A percentile compares a stretch with the other conserved stretches of the same genome.
Evolutionary conservation across 2,797 vertebrate species (phyloP).

Genomic region (Oreonectes daqikongensis): DNA sequence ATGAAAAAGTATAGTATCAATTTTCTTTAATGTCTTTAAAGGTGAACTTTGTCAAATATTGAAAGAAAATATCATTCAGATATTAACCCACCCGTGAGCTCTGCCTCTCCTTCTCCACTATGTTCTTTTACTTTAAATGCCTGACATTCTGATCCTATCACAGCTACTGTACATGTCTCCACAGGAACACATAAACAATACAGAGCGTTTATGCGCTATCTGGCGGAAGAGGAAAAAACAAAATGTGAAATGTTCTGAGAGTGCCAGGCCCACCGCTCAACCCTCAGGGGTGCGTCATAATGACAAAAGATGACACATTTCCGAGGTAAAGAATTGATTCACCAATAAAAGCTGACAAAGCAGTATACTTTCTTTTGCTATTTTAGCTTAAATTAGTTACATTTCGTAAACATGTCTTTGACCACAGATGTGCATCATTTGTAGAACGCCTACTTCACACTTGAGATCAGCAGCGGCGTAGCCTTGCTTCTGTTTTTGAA

Average conservation of each 20-base stretch:
- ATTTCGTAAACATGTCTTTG: conserved; percentile 6
- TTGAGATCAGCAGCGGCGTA: neutral
- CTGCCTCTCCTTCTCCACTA: conserved; percentile 31
- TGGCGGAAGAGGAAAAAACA: conserved; percentile 51
- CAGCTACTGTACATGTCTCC: conserved; percentile 68
- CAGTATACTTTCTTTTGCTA: neutral
- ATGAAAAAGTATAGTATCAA: neutral
- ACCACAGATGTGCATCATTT: neutral
- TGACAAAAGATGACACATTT: conserved; percentile 30
- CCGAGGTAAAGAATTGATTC: neutral
- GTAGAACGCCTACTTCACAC: conserved; percentile 2
- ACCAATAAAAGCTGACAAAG: neutral
- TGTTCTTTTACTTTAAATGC: conserved; percentile 56
- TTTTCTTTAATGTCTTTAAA: no score
- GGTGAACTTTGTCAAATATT: neutral
- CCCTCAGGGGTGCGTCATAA: conserved; percentile 23
- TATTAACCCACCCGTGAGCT: conserved; percentile 12
- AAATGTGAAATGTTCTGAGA: conserved; percentile 50
- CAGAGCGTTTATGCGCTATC: conserved; percentile 60
- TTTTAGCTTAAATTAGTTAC: neutral
- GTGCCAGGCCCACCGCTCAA: conserved; percentile 39
- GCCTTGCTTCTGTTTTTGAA: conserved; percentile 25
- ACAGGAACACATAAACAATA: conserved; percentile 74
- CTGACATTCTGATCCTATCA: conserved; percentile 76
- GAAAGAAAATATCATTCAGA: neutral